Evolutionary conservation across 2,113 vertebrate species (phyloP), one percentile per base, ranked within the genome.

Genomic region (Xenus cinereus): DNA sequence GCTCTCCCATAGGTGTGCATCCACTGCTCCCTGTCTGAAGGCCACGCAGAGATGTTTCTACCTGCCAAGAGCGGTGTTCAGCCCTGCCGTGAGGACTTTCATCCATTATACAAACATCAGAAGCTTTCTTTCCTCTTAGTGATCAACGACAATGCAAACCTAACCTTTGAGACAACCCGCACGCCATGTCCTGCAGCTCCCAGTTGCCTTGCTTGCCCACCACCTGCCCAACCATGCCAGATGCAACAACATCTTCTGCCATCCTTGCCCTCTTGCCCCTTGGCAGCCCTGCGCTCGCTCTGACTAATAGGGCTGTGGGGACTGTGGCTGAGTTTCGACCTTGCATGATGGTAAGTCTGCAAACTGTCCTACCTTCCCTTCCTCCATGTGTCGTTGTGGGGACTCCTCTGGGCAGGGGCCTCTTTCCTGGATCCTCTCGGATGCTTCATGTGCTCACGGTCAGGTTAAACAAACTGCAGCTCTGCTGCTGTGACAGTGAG

Each of bases 381-480:
- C 39, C 62, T 81, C 19, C n/a, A 6, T 1, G 0, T 22, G 15
- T 18, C 20, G 7, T 7, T 10, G 26, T 1, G 8, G 39, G 35
- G 54, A 13, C 46, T 66, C 4, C 30, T 69, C 37, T 30, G 43
- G 45, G 27, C 66, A 74, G 67, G 35, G 18, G 41, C 17, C 27
- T 54, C n/a, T 37, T 23, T 78, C 51, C 59, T 54, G 23, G 28
- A 35, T 72, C 41, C 30, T 37, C 3, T 30, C 12, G 8, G 60
- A 63, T 33, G 51, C 43, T 51, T 73, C 9, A 4, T 0, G 0
- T 8, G 23, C 39, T 60, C 8, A 1, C 0, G 0, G 11, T 59
- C 43, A 46, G 60, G n/a, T 80, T 62, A 48, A 89, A 45, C 15
- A 85, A 73, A 53, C 24, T 69, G 35, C 57, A 82, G 6, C 33